A percentile compares a stretch with the other conserved stretches of the same genome.
Conservation (phyloP, 2,888 invertebrate species). For the Dasypolia templi region DNA sequence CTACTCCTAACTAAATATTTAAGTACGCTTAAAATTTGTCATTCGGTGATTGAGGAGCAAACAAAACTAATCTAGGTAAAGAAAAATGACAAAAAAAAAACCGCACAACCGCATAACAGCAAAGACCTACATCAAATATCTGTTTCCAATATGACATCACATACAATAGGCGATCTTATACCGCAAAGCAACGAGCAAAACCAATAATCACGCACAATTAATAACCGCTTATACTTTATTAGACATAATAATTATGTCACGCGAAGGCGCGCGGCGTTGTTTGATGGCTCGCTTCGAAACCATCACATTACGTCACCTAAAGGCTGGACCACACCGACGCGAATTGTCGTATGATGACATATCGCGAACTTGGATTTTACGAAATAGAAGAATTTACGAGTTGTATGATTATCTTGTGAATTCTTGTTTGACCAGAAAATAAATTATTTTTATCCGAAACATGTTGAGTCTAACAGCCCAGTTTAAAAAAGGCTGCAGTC, state of each 20-base stretch:
- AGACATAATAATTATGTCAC: slow-evolving; percentile 77
- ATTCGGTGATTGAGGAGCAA: not conserved
- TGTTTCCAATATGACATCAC: slow-evolving; percentile 47
- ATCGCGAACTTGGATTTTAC: not conserved
- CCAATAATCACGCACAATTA: slow-evolving; percentile 63
- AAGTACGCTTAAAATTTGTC: not conserved
- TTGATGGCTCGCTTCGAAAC: slow-evolving; percentile 68
- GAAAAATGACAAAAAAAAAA: not conserved
- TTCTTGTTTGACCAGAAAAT: not conserved
- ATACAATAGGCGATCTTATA: slow-evolving; percentile 18
- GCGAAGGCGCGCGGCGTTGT: slow-evolving; percentile 67
- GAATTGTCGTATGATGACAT: not conserved
- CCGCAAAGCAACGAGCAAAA: slow-evolving; percentile 20
- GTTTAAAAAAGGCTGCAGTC: not conserved
- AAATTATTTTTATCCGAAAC: not conserved
- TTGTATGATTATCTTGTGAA: not conserved
- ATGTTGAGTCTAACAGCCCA: not conserved
- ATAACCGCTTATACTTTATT: slow-evolving; percentile 66
- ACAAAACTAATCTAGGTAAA: not conserved
- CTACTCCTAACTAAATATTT: not conserved
- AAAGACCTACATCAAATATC: slow-evolving; percentile 23
- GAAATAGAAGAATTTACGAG: not conserved
- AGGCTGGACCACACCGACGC: not conserved
- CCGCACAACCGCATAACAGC: not conserved
- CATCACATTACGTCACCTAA: slow-evolving; percentile 50